These are phyloP conservation scores for Meloidogyne chitwoodi DNA, from an alignment of 1,140 invertebrate genomes.

Conservation along the genomic window DNA sequence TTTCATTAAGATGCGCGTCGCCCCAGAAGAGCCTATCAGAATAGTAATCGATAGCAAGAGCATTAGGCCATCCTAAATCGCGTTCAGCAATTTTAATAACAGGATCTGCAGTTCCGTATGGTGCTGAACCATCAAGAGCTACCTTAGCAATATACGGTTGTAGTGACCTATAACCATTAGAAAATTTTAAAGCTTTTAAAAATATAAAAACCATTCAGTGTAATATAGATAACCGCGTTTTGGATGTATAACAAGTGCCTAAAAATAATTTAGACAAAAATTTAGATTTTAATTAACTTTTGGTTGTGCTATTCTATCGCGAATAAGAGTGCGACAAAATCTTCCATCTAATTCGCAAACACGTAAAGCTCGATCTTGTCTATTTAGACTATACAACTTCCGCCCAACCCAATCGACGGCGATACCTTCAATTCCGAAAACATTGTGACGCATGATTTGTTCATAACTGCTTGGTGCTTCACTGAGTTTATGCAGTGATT, in stretches of 20 bases:
- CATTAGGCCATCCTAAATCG: conserved; percentile 96
- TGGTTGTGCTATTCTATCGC: conserved; percentile 81
- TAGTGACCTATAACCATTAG: conserved; percentile 61
- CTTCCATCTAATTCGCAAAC: conserved; percentile 85
- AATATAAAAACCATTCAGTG: conserved; percentile 63
- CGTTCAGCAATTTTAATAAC: conserved; percentile 69
- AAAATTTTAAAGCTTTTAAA: background rate
- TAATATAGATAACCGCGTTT: conserved; percentile 88
- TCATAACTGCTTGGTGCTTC: conserved; percentile 69
- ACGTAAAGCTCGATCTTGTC: conserved; percentile 86
- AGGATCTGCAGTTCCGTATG: conserved; percentile 74
- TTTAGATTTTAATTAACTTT: conserved; percentile 61
- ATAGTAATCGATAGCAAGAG: conserved; percentile 91
- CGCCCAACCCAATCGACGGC: conserved; percentile 90
- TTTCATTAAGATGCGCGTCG: conserved; percentile 95
- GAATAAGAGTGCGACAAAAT: conserved; percentile 78
- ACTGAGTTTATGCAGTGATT: conserved; percentile 67
- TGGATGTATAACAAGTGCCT: conserved; percentile 85
- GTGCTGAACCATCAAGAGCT: conserved; percentile 90
- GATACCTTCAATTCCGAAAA: conserved; percentile 82
- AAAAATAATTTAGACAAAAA: background rate
- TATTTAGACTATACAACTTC: conserved; percentile 95
- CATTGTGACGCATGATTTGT: conserved; percentile 82
- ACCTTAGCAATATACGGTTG: conserved; percentile 93
- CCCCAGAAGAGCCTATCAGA: conserved; percentile 87